Evolutionary conservation across 2,888 invertebrate species (phyloP).

Genomic region (Lycocerus yunnanus): DNA sequence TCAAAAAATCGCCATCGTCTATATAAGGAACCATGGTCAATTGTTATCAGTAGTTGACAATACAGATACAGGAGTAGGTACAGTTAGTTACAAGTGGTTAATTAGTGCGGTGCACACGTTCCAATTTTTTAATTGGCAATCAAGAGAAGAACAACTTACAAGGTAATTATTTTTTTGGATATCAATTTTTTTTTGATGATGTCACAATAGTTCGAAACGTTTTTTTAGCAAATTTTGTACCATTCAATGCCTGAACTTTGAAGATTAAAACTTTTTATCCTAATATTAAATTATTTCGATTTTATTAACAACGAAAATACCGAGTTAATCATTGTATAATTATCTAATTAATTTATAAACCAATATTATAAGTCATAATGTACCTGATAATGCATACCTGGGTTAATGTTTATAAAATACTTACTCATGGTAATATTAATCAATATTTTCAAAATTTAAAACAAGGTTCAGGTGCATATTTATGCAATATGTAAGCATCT

Average conservation of each 20-base stretch:
- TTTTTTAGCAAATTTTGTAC: not conserved
- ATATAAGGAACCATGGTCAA: constrained; percentile 29
- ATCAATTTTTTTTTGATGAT: not conserved
- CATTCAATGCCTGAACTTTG: not conserved
- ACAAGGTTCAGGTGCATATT: not conserved
- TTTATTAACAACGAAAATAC: too few relatives aligned
- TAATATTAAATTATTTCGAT: too few relatives aligned
- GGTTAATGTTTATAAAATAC: not conserved
- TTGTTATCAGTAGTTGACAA: constrained; percentile 22
- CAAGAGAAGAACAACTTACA: not conserved
- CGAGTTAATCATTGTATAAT: not conserved
- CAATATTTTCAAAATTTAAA: constrained; percentile 5
- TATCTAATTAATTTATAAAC: not conserved
- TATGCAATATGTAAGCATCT: not conserved
- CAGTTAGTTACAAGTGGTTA: not conserved
- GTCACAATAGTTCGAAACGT: not conserved
- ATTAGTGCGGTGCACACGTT: not conserved
- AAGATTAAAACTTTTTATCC: too few relatives aligned
- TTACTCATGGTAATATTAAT: not conserved
- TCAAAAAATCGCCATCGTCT: constrained; percentile 28
- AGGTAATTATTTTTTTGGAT: not conserved
- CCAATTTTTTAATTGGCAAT: not conserved
- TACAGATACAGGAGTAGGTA: not conserved
- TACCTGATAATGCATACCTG: not conserved
- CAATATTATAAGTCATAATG: not conserved